Base-by-base conservation (phyloP, 2,113 vertebrate genomes). In the Gobiocypris rarus region DNA sequence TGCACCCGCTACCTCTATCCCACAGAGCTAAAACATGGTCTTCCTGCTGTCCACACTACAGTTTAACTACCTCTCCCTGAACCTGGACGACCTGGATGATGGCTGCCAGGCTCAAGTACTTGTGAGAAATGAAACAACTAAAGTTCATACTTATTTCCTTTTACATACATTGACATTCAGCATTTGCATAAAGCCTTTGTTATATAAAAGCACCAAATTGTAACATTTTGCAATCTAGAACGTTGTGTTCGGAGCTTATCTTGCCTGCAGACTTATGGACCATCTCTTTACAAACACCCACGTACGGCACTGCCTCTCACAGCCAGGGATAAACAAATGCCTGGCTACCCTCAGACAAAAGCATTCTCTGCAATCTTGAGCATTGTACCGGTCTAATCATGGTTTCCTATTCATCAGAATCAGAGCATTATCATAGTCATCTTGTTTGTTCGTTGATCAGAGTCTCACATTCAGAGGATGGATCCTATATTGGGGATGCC, bases 191-290 rank as follows among this genome's bases (percentile, higher is more conserved):
- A 80, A 45, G 26, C 59, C 59, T 31, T 84, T 73, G 82, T 86
- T 83, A 84, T 65, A 81, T 76, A 87, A 86, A 87, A 61, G 50
- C 31, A 8, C 24, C 45, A 67, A 81, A 54, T 84, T 86, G 75
- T 69, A 78, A 75, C 75, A 78, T 83, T 86, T 77, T 77, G 80
- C 22, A 13, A 74, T 75, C 61, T 81, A 63, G 83, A 80, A 63
- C 14, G 14, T 11, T 9, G 17, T 50, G 50, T 76, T 83, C 50
- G 5, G 50, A 81, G 83, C 56, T n/a, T 78, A 83, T 86, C 34
- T 86, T 81, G 89, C 87, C 89, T 88, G 63, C 58, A 85, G 85
- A 88, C 69, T 84, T 83, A 86, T 87, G 82, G 87, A 88, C 74
- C 69, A 41, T 73, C 59, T 89, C 78, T 65, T 82, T 65, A 63